These are phyloP conservation scores for Drosophila murphyi DNA, from an alignment of 1,140 invertebrate genomes.

Conservation along the genomic window DNA sequence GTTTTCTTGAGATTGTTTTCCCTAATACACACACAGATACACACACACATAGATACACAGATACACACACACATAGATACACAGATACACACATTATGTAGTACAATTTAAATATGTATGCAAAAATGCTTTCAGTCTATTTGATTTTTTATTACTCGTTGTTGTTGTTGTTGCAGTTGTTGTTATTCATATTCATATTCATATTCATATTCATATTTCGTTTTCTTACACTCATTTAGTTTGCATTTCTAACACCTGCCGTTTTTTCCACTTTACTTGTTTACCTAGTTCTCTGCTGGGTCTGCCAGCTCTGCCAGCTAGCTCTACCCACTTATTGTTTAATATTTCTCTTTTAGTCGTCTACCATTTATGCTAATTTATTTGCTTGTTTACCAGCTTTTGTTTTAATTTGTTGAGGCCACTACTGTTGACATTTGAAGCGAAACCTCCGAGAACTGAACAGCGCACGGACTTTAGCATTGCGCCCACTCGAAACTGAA, in stretches of 20 bases:
- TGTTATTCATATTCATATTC: constrained; percentile 17
- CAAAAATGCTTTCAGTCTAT: constrained; percentile 31
- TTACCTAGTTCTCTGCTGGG: constrained; percentile 41
- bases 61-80: not conserved
- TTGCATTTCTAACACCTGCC: constrained; percentile 74
- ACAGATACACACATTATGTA: not conserved
- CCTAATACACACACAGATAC: constrained; percentile 5
- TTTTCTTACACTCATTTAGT: constrained; percentile 39
- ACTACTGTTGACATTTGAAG: constrained; percentile 64
- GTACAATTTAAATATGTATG: not conserved
- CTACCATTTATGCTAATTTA: constrained; percentile 79
- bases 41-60: not conserved
- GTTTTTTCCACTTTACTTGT: constrained; percentile 75
- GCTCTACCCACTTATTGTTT: constrained; percentile 29
- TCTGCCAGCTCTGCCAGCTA: constrained; percentile 23
- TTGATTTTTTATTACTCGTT: constrained; percentile 14
- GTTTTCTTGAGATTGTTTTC: not conserved
- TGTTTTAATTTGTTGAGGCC: constrained; percentile 80
- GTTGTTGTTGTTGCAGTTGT: constrained; percentile 4
- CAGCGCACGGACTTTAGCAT: constrained; percentile 36
- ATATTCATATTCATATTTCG: constrained; percentile 34
- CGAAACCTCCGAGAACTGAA: constrained; percentile 27
- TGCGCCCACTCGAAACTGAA: constrained; percentile 37
- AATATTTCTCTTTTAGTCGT: constrained; percentile 44
- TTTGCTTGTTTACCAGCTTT: constrained; percentile 80